These are phyloP conservation scores for Stegodyphus mimosarum DNA, from an alignment of 1,140 invertebrate species.

Conservation along the genomic window DNA sequence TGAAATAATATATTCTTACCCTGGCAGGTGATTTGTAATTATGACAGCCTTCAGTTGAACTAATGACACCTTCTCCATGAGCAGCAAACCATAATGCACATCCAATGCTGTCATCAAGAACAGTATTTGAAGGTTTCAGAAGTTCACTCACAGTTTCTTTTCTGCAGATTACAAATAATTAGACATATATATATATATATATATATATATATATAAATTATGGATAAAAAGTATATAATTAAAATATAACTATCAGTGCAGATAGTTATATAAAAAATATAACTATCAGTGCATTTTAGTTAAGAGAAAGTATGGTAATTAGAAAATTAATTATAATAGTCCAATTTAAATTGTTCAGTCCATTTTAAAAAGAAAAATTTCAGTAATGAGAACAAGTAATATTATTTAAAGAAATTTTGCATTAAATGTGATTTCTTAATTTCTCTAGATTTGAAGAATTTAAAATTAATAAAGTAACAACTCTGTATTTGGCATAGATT, in stretches of 20 bases:
- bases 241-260: background rate
- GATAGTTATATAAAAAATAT: background rate
- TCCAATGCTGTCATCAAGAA: conserved; percentile 94
- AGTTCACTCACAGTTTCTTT: conserved; percentile 77
- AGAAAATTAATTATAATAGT: background rate
- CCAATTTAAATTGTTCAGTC: too few relatives aligned
- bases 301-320: background rate
- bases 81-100: conserved; percentile 97
- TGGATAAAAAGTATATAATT: background rate
- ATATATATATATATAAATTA: background rate
- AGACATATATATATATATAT: conserved; percentile 42
- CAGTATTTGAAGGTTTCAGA: conserved; percentile 83
- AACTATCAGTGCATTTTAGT: too few relatives aligned
- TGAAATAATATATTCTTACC: conserved; percentile 14
- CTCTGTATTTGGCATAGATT: too few relatives aligned
- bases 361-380: too few relatives aligned
- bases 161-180: conserved; percentile 65
- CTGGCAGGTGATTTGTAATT: conserved; percentile 37
- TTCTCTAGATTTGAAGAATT: background rate
- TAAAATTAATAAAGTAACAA: background rate
- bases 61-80: conserved; percentile 74
- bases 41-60: background rate
- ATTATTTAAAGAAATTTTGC: background rate
- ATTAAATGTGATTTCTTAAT: background rate
- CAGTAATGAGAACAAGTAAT: background rate